Evolutionary conservation across 2,113 vertebrate species (phyloP), one percentile per base, ranked within the genome.

Genomic region (Chascanopsetta lugubris): DNA sequence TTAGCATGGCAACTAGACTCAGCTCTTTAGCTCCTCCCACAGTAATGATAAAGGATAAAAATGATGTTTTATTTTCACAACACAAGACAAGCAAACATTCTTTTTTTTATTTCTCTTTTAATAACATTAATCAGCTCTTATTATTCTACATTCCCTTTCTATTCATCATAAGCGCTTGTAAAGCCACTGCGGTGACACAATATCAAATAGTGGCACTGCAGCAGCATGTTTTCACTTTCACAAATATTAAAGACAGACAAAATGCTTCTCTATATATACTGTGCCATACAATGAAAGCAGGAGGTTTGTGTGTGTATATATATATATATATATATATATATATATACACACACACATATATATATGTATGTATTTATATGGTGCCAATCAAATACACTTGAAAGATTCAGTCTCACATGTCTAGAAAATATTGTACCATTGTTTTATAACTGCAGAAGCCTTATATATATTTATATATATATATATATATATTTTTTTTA

Each of bases 81-180:
- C 27, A 79, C 34, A 68, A 61, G 22, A 82, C n/a, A 69, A 79
- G 49, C 72, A 75, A 17, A 83, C 43, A 48, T 45, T 58, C n/a
- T 57, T 2, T 49, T 60, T 2, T 56, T 8, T 59, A 12, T n/a
- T 34, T 8, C 21, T 55, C 26, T 34, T 26, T 61, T 25, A 42
- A 50, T 77, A 21, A 60, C 10, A 56, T 64, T 30, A 43, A 32
- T 63, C 21, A n/a, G 7, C 48, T 64, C 10, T 2, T 15, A 64
- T 3, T 58, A 21, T 32, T 30, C 1, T 1, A 29, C 17, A 38
- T 57, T 43, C 20, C 24, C 6, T 36, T 4, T 4, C 20, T 5
- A 34, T 64, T 29, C 26, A 17, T 54, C 20, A 3, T 40, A 61
- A 1, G 50, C 13, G 34, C 67, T 61, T 12, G 47, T 12, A 32